Evolutionary conservation across 2,888 invertebrate genomes (phyloP), one percentile per base, ranked within the genome.

Genomic region (Spodoptera littoralis): DNA sequence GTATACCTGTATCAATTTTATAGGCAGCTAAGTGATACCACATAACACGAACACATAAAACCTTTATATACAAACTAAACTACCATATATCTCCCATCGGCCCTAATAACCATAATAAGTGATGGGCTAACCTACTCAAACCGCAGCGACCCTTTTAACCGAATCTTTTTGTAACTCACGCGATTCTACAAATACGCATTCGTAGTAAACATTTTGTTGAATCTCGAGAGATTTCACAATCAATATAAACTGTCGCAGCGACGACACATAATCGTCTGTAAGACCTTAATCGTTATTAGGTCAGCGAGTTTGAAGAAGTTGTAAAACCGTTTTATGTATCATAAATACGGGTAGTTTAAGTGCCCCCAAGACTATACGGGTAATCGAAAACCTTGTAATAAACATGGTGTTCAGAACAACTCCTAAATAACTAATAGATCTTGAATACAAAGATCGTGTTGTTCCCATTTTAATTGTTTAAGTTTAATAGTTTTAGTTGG

Each of bases 241-340:
- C 58, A 57, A 54, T 46, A 69, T 53, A 72, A 65, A 77, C 30
- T 60, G 65, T 53, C 50, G 60, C 61, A 12, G 30, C 57, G 61
- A 62, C 44, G 41, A 11, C 36, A 46, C 47, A 47, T 50, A 47
- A 58, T 52, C 60, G 48, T 75, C 65, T 70, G 68, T 59, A 59
- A 47, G 41, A 43, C 55, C 73, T 69, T 73, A 68, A 73, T 72
- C 66, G 4, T 58, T 77, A 78, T 79, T 76, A 81, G 84, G 83
- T 84, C 86, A 84, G 67, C 79, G 60, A 71, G 75, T 73, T 75
- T 65, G 60, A 55, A 64, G 58, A 54, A 81, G 84, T 80, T 85
- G 75, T 85, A 84, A 84, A 85, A 78, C 79, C 53, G 78, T 84
- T 88, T 89, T 85, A 88, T 85, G 83, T 80, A 77, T 84, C 85